Evolutionary conservation across 2,888 invertebrate genomes (phyloP).

Genomic region (Neoscelio sp.): DNA sequence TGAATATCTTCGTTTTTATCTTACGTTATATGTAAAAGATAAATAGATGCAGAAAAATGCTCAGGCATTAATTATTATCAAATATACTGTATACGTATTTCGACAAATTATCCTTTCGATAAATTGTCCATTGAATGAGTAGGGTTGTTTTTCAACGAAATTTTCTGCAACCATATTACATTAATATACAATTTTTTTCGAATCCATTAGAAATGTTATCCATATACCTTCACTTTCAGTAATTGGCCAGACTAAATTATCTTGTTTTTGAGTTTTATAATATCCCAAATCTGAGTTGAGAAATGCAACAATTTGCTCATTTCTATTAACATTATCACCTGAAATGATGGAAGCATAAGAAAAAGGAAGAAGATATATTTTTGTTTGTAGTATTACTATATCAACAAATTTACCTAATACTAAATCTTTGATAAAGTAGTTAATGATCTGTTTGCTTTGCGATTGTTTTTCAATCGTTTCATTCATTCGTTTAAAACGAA

Average conservation of each 20-base stretch:
- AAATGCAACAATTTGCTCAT: conserved; percentile 59
- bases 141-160: too few relatives aligned
- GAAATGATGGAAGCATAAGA: conserved; percentile 7
- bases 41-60: too few relatives aligned
- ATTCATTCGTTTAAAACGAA: conserved; percentile 85
- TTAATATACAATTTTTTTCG: too few relatives aligned
- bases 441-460: conserved; percentile 70
- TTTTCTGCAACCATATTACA: too few relatives aligned
- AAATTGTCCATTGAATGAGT: too few relatives aligned
- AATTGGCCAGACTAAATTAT: conserved; percentile 70
- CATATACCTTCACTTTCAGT: conserved; percentile 67
- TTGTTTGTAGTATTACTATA: too few relatives aligned
- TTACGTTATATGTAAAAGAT: too few relatives aligned
- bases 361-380: background rate
- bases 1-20: too few relatives aligned
- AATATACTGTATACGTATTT: too few relatives aligned
- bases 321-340: conserved; percentile 55
- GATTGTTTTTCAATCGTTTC: conserved; percentile 83
- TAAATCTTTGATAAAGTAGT: conserved; percentile 72
- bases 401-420: conserved; percentile 56
- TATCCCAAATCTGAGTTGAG: conserved; percentile 60
- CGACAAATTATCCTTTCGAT: too few relatives aligned
- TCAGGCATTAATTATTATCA: too few relatives aligned
- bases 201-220: too few relatives aligned
- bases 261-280: conserved; percentile 59